phyloP scores from a whole-genome alignment of 2,113 vertebrate species.

The Diadophis punctatus region DNA sequence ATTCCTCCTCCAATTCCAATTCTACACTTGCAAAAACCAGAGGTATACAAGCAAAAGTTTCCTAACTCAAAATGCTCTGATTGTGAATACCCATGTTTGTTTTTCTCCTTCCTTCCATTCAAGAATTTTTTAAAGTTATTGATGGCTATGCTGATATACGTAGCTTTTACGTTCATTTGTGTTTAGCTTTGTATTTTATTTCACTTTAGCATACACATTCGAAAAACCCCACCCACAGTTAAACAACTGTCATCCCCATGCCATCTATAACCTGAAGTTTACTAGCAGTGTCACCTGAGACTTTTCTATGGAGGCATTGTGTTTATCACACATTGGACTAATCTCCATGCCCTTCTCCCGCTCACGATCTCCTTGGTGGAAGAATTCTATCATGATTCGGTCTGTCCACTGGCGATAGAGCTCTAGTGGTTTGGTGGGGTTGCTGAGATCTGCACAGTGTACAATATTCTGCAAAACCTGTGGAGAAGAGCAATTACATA shows the following conservation, averaged over 20 bases:
- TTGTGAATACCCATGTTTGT: neutral
- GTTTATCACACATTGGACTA: slow-evolving; percentile 94
- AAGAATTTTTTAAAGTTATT: neutral
- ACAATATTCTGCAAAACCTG: slow-evolving; percentile 93
- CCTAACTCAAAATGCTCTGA: neutral
- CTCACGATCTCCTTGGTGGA: slow-evolving; percentile 84
- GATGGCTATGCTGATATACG: neutral
- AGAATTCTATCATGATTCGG: slow-evolving; percentile 90
- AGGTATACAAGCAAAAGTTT: neutral
- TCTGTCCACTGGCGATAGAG: slow-evolving; percentile 89
- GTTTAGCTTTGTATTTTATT: neutral
- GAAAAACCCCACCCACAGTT: neutral
- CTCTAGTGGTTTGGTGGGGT: slow-evolving; percentile 87
- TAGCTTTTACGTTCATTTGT: neutral
- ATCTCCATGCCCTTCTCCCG: slow-evolving; percentile 88
- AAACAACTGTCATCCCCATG: neutral
- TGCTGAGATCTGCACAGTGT: slow-evolving; percentile 90
- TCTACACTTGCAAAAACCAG: neutral
- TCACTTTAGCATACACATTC: neutral
- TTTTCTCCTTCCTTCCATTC: neutral
- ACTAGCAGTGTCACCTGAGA: slow-evolving; percentile 73
- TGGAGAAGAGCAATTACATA: rapidly evolving
- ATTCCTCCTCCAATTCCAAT: neutral
- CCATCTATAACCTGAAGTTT: neutral
- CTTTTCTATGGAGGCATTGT: slow-evolving; percentile 88